A percentile compares a stretch with the other conserved stretches of the same genome.
Evolutionary conservation across 2,113 vertebrate genomes (phyloP).

Genomic region (Sturnus vulgaris): DNA sequence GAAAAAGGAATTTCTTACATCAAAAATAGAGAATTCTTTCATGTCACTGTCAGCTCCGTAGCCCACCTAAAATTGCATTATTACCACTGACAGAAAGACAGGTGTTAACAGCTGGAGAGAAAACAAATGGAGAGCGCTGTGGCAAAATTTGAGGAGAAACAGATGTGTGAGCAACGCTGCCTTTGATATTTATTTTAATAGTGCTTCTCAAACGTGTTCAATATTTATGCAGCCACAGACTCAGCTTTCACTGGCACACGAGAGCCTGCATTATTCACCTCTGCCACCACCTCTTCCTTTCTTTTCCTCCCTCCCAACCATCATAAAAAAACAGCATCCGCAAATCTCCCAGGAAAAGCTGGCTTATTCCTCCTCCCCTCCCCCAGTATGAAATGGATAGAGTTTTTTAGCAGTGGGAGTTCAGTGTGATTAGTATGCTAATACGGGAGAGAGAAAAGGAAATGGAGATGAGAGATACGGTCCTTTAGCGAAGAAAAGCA

Average conservation of each 20-base stretch:
- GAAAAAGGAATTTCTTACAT: slow-evolving; percentile 14
- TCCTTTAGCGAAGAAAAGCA: slow-evolving; percentile 37
- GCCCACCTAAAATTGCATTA: slow-evolving; percentile 50
- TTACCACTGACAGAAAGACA: slow-evolving; percentile 61
- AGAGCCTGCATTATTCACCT: slow-evolving; percentile 20
- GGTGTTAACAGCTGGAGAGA: slow-evolving; percentile 69
- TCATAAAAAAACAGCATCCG: slow-evolving; percentile 33
- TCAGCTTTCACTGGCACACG: slow-evolving; percentile 34
- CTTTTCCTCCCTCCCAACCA: not conserved
- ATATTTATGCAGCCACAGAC: slow-evolving; percentile 42
- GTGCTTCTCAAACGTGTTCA: slow-evolving; percentile 46
- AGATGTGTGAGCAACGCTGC: slow-evolving; percentile 49
- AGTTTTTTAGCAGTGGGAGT: slow-evolving; percentile 55
- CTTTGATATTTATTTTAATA: slow-evolving; percentile 71
- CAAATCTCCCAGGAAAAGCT: slow-evolving; percentile 29
- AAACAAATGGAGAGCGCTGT: slow-evolving; percentile 37
- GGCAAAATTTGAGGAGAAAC: slow-evolving; percentile 62
- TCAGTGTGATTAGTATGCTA: slow-evolving; percentile 58
- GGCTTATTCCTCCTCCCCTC: slow-evolving; percentile 34
- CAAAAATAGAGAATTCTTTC: slow-evolving; percentile 53
- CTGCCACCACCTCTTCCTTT: not conserved
- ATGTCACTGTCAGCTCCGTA: slow-evolving; percentile 6
- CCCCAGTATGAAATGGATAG: not conserved
- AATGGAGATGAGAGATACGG: slow-evolving; percentile 45
- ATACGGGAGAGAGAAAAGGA: slow-evolving; percentile 27